A percentile compares a stretch with the other conserved stretches of the same genome.
phyloP scores from a whole-genome alignment of 2,888 invertebrate species.

The Auanema freiburgensis region DNA sequence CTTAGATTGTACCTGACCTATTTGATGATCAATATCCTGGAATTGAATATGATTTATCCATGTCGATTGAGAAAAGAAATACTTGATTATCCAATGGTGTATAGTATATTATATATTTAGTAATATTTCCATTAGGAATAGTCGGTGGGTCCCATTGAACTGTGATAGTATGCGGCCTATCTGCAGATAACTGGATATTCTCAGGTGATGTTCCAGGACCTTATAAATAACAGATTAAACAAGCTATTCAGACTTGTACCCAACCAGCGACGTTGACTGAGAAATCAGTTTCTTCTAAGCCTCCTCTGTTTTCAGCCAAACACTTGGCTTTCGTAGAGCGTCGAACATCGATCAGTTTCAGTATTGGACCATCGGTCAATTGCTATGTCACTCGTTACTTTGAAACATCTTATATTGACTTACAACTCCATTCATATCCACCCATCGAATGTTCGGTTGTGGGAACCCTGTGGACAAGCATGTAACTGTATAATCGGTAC shows the following conservation, averaged over 20 bases:
- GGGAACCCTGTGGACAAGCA: slow-evolving; percentile 60
- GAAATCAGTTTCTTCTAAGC: slow-evolving; percentile 52
- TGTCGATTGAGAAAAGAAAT: slow-evolving; percentile 3
- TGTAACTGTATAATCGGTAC: slow-evolving; percentile 48
- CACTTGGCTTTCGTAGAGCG: slow-evolving; percentile 50
- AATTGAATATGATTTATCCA: slow-evolving; percentile 2
- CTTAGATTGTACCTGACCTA: slow-evolving; percentile 60
- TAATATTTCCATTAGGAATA: slow-evolving; percentile 61
- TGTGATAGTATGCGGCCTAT: slow-evolving; percentile 57
- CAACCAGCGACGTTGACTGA: slow-evolving; percentile 54
- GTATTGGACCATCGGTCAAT: slow-evolving; percentile 50
- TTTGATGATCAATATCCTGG: slow-evolving; percentile 50
- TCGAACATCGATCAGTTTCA: slow-evolving; percentile 54
- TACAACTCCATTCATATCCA: slow-evolving; percentile 60
- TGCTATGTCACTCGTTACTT: slow-evolving; percentile 30
- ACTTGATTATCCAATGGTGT: slow-evolving; percentile 62
- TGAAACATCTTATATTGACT: slow-evolving; percentile 17
- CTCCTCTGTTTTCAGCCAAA: slow-evolving; percentile 60
- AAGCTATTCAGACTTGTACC: slow-evolving; percentile 4
- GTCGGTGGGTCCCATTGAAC: slow-evolving; percentile 58
- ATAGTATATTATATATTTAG: slow-evolving; percentile 62
- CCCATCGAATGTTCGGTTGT: slow-evolving; percentile 57
- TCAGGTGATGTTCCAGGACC: slow-evolving; percentile 62
- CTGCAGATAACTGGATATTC: slow-evolving; percentile 52
- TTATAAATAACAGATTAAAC: slow-evolving; percentile 6